phyloP scores from a whole-genome alignment of 2,797 vertebrate genomes.

The Ceyx erithaca region DNA sequence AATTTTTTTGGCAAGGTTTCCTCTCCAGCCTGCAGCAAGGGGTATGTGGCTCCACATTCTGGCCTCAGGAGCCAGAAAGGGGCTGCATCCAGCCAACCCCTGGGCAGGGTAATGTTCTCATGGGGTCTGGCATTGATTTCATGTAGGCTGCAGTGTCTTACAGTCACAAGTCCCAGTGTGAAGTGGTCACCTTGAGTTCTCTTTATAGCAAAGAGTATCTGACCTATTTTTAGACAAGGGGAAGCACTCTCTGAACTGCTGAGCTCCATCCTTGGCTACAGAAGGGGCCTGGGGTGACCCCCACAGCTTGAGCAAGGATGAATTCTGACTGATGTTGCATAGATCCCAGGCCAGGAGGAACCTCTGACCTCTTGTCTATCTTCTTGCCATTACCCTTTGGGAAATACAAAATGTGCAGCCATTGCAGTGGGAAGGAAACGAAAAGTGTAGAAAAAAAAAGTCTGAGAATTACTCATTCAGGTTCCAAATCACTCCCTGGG shows the following conservation, averaged over 20 bases:
- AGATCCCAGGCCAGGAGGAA: not conserved
- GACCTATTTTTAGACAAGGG: not conserved
- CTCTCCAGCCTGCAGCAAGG: not conserved
- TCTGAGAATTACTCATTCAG: not conserved
- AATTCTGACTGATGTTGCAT: not conserved
- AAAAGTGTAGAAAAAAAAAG: rapidly evolving
- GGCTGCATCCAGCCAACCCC: not conserved
- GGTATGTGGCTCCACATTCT: not conserved
- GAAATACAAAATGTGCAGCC: not conserved
- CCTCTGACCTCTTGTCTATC: not conserved
- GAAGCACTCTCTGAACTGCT: not conserved
- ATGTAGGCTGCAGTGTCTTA: not conserved
- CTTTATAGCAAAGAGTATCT: not conserved
- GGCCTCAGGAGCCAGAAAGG: not conserved
- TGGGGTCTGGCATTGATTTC: rapidly evolving
- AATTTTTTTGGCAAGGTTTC: not conserved
- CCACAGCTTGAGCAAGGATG: not conserved
- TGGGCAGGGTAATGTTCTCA: not conserved
- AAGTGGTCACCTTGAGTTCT: not conserved
- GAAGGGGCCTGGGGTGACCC: not conserved
- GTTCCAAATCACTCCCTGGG: not conserved
- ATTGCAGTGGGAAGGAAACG: not conserved
- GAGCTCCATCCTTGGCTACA: not conserved
- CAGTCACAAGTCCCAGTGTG: not conserved
- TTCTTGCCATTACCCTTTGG: rapidly evolving